A percentile compares a stretch with the other conserved stretches of the same genome.
Evolutionary conservation across 2,113 vertebrate genomes (phyloP).

Genomic region (Oceanodroma tethys): DNA sequence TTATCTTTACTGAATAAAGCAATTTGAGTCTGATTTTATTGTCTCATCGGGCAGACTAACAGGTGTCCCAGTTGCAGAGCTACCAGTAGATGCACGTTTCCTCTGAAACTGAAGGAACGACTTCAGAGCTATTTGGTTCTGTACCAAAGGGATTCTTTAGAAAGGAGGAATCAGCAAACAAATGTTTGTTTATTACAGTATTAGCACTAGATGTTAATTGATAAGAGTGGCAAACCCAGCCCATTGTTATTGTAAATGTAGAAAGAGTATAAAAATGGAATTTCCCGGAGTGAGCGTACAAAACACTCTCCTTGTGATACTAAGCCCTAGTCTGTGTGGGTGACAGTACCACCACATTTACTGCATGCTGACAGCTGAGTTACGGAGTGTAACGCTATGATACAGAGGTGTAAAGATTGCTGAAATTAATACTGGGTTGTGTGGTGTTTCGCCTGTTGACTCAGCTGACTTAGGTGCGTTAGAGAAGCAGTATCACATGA

Average conservation of each 20-base stretch:
- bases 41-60: background rate
- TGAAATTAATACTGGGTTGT: constrained; percentile 32
- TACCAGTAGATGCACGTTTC: background rate
- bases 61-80: background rate
- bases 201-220: constrained; percentile 15
- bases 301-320: background rate
- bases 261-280: background rate
- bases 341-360: constrained; percentile 27
- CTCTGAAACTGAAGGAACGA: background rate
- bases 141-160: background rate
- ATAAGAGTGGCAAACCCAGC: background rate
- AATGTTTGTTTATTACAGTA: background rate
- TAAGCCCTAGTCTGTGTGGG: background rate
- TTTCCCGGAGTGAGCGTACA: background rate
- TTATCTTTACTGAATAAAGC: constrained; percentile 51
- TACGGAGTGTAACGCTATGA: constrained; percentile 15
- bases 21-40: constrained; percentile 26
- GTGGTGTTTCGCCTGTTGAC: background rate
- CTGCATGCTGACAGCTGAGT: constrained; percentile 35
- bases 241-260: background rate
- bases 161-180: background rate
- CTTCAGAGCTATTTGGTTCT: background rate
- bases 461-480: constrained; percentile 31
- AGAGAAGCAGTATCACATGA: background rate
- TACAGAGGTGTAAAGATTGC: constrained; percentile 26